A percentile compares a stretch with the other conserved stretches of the same genome.
These are phyloP conservation scores for Esox lucius DNA, from an alignment of 2,797 vertebrate genomes.

Conservation along the genomic window DNA sequence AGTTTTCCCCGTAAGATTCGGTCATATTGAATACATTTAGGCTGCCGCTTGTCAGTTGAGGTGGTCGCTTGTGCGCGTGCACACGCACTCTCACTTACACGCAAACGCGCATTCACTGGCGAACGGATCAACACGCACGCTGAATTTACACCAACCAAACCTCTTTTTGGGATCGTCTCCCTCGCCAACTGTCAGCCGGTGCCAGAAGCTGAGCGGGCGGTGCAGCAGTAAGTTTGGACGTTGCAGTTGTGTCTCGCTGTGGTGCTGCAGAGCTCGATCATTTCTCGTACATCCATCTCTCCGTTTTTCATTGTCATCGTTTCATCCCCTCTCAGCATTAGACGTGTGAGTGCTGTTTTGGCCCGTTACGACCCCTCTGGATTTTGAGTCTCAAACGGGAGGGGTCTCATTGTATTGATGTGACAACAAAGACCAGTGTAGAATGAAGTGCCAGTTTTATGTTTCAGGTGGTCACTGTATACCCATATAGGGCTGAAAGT, in stretches of 20 bases:
- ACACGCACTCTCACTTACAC: conserved; percentile 22
- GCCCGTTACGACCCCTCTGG: too few relatives aligned
- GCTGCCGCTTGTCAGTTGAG: not conserved
- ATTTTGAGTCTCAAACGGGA: not conserved
- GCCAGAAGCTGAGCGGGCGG: conserved; percentile 9
- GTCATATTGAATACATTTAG: not conserved
- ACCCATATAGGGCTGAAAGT: too few relatives aligned
- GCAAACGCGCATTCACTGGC: too few relatives aligned
- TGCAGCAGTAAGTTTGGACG: conserved; percentile 31
- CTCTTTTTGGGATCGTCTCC: conserved; percentile 15
- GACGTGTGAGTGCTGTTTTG: not conserved
- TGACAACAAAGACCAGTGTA: not conserved
- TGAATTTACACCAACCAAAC: conserved; percentile 8
- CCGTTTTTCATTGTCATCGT: not conserved
- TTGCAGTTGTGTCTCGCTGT: not conserved
- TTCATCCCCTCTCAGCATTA: not conserved
- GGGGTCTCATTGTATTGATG: conserved; percentile 9
- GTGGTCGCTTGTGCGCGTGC: conserved; percentile 18
- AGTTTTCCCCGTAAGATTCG: not conserved
- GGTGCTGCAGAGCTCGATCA: conserved; percentile 26
- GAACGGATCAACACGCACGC: conserved; percentile 1
- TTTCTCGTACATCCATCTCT: conserved; percentile 1
- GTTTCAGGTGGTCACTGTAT: too few relatives aligned
- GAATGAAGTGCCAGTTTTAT: too few relatives aligned
- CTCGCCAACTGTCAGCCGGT: conserved; percentile 1